phyloP scores from a whole-genome alignment of 2,888 invertebrate species.

The Cyrtodaria siliqua region DNA sequence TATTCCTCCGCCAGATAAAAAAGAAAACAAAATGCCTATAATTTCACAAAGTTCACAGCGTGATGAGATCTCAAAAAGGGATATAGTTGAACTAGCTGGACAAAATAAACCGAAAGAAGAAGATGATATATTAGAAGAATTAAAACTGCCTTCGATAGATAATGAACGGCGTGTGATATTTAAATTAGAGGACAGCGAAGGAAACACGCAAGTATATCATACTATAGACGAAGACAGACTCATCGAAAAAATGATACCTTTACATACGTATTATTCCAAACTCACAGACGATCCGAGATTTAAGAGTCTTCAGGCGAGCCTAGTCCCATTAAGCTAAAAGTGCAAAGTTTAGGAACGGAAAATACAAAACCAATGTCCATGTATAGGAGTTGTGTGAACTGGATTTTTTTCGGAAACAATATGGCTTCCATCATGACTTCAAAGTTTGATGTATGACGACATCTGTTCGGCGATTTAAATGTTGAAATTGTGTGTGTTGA shows the following conservation, averaged over 20 bases:
- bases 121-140: background rate
- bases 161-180: conserved; percentile 64
- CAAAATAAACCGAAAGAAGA: background rate
- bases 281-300: conserved; percentile 75
- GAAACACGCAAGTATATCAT: conserved; percentile 70
- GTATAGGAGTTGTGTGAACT: too few relatives aligned
- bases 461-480: too few relatives aligned
- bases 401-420: too few relatives aligned
- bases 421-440: too few relatives aligned
- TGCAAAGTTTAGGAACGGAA: too few relatives aligned
- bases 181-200: conserved; percentile 65
- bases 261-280: conserved; percentile 59
- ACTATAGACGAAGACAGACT: conserved; percentile 61
- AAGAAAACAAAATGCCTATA: too few relatives aligned
- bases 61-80: too few relatives aligned
- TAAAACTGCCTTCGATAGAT: conserved; percentile 51
- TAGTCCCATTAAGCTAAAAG: conserved; percentile 58
- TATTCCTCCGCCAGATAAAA: background rate
- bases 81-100: too few relatives aligned
- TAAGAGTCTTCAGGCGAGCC: conserved; percentile 66
- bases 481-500: too few relatives aligned
- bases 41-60: too few relatives aligned
- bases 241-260: conserved; percentile 63
- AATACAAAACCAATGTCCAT: too few relatives aligned
- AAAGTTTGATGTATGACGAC: too few relatives aligned